phyloP scores from a whole-genome alignment of 2,888 invertebrate species.

The Platypus cylindrus region DNA sequence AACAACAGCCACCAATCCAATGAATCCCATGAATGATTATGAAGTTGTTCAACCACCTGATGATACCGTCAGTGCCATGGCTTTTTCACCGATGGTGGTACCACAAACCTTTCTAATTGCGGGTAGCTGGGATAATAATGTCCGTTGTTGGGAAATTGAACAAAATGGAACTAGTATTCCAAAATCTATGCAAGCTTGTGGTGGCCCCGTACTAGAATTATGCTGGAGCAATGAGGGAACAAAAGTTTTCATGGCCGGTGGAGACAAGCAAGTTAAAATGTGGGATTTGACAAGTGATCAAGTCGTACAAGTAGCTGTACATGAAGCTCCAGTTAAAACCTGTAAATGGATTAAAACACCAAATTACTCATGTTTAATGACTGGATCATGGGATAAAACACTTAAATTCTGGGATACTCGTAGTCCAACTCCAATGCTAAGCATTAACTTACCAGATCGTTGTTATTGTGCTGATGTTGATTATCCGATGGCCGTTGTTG shows the following conservation, averaged over 20 bases:
- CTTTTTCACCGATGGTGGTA: constrained; percentile 83
- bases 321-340: constrained; percentile 92
- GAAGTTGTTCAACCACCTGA: constrained; percentile 92
- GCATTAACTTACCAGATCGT: constrained; percentile 80
- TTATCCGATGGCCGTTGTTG: constrained; percentile 98
- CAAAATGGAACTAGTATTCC: constrained; percentile 86
- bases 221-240: constrained; percentile 80
- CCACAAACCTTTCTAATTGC: constrained; percentile 86
- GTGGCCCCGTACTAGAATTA: constrained; percentile 90
- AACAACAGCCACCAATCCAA: constrained; percentile 34
- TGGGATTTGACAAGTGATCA: constrained; percentile 91
- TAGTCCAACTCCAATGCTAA: constrained; percentile 78
- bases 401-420: constrained; percentile 98
- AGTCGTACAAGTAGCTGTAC: constrained; percentile 80
- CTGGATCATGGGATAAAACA: constrained; percentile 98
- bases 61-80: constrained; percentile 86
- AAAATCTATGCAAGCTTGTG: constrained; percentile 93
- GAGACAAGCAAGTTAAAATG: constrained; percentile 86
- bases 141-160: constrained; percentile 89
- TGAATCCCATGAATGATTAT: constrained; percentile 80
- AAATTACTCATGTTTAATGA: constrained; percentile 94
- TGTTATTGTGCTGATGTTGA: constrained; percentile 97
- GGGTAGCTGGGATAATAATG: constrained; percentile 90
- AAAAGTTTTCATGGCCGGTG: constrained; percentile 76
- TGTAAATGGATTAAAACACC: constrained; percentile 96